phyloP scores from a whole-genome alignment of 2,888 invertebrate species.

The Exephanes ischioxanthus region DNA sequence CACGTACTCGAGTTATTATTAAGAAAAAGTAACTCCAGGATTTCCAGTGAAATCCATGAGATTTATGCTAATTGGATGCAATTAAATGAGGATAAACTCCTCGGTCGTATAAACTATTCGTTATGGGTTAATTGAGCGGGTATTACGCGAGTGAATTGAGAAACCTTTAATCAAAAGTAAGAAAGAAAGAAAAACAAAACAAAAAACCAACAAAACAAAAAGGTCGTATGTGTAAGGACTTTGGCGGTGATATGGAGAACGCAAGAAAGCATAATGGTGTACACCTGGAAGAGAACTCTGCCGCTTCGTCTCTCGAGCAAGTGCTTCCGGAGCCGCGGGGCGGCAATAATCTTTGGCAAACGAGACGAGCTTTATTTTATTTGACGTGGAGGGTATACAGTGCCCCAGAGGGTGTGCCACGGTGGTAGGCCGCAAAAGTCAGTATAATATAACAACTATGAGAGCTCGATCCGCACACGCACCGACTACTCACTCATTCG shows the following conservation, averaged over 20 bases:
- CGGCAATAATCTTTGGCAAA: constrained; percentile 50
- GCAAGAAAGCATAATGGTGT: constrained; percentile 22
- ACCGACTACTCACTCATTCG: constrained; percentile 5
- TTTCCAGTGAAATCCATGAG: constrained; percentile 69
- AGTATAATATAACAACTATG: constrained; percentile 29
- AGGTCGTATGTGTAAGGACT: constrained; percentile 13
- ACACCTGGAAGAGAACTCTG: constrained; percentile 32
- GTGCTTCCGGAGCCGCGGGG: constrained; percentile 47
- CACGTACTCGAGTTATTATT: constrained; percentile 44
- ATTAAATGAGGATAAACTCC: constrained; percentile 69
- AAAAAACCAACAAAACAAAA: not conserved
- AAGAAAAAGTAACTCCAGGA: constrained; percentile 57
- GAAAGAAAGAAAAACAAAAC: constrained; percentile 12
- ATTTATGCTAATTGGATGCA: constrained; percentile 73
- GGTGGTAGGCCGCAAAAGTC: constrained; percentile 38
- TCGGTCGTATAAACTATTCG: constrained; percentile 65
- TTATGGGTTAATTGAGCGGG: constrained; percentile 63
- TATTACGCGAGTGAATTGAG: constrained; percentile 54
- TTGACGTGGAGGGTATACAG: constrained; percentile 36
- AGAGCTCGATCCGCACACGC: constrained; percentile 12
- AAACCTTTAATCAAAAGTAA: constrained; percentile 64
- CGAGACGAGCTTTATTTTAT: constrained; percentile 49
- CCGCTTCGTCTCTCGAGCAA: constrained; percentile 39
- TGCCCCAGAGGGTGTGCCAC: constrained; percentile 35
- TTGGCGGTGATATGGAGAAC: constrained; percentile 15